Base-by-base conservation (phyloP, 1,140 invertebrate genomes). In the Acromyrmex charruanus region DNA sequence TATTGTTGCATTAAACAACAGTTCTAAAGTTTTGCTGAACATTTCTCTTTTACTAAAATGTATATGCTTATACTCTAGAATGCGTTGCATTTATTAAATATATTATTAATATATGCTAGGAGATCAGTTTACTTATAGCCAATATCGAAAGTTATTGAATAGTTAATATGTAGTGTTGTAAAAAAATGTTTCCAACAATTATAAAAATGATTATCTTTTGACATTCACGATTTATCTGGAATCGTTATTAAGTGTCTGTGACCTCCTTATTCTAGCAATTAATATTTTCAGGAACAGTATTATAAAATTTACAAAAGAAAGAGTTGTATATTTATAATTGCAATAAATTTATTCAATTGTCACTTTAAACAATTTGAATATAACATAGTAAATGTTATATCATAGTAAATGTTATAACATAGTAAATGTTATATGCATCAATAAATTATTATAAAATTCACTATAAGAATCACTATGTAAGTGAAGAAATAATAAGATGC, bases 41-140 rank as follows among this genome's bases (percentile, higher is more conserved):
- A 9, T 2, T 63, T 25, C n/a, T 49, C 28, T 63, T 21, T 39
- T 63, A 61, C 49, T 77, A 63, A 77, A 63, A 61, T 44, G 44
- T 44, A 25, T 59, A 1, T n/a, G 10, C 1, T 25, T 44, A 9
- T 63, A 77, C 7, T 77, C 3, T 39, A 21, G 9, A 61, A 61
- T 6, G 4, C 1, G 2, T 39, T 63, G 4, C 4, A 31, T 44
- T n/a, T 55, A 31, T 74, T 53, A 74, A 77, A 25, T 21, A 39
- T 31, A 44, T 31, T 55, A 61, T 44, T 44, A 77, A 77, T 59
- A 75, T 44, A 59, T 61, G 0, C 18, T 39, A n/a, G 2, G 2
- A 74, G 39, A 74, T 74, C 18, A 2, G 7, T 58, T 75, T 9
- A 14, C 7, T 35, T 58, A 44, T 3, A 59, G 6, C 7, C 9